Conservation (phyloP, 2,797 vertebrate species). For the Phataginus tricuspis region DNA sequence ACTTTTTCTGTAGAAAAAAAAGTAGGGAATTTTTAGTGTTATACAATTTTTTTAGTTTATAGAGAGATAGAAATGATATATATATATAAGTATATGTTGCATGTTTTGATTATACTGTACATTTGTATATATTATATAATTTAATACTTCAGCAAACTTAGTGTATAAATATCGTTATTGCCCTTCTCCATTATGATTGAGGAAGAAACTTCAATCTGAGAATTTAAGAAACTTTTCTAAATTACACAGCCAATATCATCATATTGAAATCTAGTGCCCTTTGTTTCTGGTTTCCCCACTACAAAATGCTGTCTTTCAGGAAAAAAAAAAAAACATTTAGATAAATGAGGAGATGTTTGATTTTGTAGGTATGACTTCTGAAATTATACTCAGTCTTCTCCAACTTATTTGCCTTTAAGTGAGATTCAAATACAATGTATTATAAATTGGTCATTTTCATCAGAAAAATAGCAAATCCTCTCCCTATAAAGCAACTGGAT, state of each 20-base stretch:
- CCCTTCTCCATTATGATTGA: neutral
- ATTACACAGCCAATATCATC: neutral
- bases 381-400: neutral
- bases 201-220: neutral
- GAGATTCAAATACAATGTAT: neutral
- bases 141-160: neutral
- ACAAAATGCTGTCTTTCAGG: neutral
- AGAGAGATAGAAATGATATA: neutral
- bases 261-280: neutral
- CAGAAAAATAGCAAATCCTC: neutral
- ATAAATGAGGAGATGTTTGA: neutral
- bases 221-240: conserved; percentile 26
- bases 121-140: neutral
- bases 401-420: neutral
- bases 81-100: neutral
- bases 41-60: neutral
- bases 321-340: neutral
- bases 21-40: neutral
- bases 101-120: neutral
- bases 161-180: neutral
- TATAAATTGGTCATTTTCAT: neutral
- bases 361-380: neutral
- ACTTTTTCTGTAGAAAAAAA: neutral
- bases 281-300: neutral
- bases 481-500: neutral